A percentile compares a stretch with the other conserved stretches of the same genome.
These are phyloP conservation scores for Micromussa lordhowensis DNA, from an alignment of 92 coral and sea anemone species.

Conservation along the genomic window DNA sequence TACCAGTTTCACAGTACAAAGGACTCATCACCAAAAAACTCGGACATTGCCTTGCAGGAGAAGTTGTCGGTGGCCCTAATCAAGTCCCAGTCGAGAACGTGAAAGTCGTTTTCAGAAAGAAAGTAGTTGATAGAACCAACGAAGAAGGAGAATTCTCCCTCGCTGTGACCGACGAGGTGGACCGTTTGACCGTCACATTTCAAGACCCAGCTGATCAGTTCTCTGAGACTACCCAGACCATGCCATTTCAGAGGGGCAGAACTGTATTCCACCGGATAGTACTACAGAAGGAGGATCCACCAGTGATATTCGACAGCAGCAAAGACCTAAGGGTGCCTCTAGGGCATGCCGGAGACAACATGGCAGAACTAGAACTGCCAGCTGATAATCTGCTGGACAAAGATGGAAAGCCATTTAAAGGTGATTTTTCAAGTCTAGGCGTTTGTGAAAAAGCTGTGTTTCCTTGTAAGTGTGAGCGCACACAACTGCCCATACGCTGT, in stretches of 20 bases:
- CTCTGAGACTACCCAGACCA: not conserved
- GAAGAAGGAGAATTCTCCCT: constrained; percentile 13
- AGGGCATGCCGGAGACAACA: not conserved
- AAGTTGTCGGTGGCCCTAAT: constrained; percentile 22
- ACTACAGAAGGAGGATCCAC: constrained; percentile 19
- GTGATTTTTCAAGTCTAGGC: not conserved
- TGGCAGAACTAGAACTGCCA: constrained; percentile 9
- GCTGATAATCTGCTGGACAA: not conserved
- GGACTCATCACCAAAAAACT: not conserved
- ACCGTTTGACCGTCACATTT: constrained; percentile 21
- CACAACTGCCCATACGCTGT: too few species aligned
- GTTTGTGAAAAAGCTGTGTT: too few species aligned
- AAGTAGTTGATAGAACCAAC: not conserved
- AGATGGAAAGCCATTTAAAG: constrained; percentile 37
- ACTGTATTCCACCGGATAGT: constrained; percentile 8
- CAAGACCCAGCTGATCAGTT: constrained; percentile 6
- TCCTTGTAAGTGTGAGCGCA: too few species aligned
- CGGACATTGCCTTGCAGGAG: not conserved
- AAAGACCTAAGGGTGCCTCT: constrained; percentile 3
- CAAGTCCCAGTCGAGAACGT: not conserved
- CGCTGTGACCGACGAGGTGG: not conserved
- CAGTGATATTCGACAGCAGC: constrained; percentile 19
- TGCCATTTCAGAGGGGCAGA: constrained; percentile 11
- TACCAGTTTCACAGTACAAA: not conserved
- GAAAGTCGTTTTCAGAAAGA: constrained; percentile 1